phyloP scores from a whole-genome alignment of 2,113 vertebrate genomes.

The Neodontobutis hainanensis region DNA sequence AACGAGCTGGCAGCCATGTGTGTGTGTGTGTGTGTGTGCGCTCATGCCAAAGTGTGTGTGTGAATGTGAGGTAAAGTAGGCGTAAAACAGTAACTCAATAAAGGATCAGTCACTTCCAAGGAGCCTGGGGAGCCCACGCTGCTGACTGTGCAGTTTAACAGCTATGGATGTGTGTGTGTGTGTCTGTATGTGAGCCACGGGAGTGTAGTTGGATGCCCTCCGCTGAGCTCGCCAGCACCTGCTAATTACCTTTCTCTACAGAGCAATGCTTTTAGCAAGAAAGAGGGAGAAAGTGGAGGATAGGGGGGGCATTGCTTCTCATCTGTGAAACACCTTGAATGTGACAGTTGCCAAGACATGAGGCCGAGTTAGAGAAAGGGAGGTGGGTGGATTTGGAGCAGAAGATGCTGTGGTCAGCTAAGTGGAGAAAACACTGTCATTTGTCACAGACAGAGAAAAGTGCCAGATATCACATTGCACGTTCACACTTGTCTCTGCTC shows the following conservation, averaged over 20 bases:
- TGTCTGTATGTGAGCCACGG: constrained; percentile 69
- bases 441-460: constrained; percentile 76
- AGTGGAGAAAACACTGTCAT: constrained; percentile 85
- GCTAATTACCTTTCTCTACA: constrained; percentile 95
- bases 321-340: constrained; percentile 99
- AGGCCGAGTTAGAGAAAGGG: constrained; percentile 83
- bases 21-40: constrained; percentile 28
- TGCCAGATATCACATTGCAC: constrained; percentile 68
- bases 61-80: constrained; percentile 77
- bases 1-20: constrained; percentile 77
- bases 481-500: constrained; percentile 60
- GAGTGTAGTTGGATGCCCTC: constrained; percentile 81
- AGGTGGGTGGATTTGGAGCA: constrained; percentile 78
- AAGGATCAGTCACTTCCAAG: constrained; percentile 84
- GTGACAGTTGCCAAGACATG: constrained; percentile 99
- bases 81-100: constrained; percentile 84
- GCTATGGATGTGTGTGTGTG: constrained; percentile 54
- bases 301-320: constrained; percentile 86
- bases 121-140: constrained; percentile 80
- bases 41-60: constrained; percentile 60
- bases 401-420: constrained; percentile 99
- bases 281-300: constrained; percentile 58
- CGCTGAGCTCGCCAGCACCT: constrained; percentile 90
- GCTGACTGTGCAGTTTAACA: constrained; percentile 79
- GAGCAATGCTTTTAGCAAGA: constrained; percentile 88